A percentile compares a stretch with the other conserved stretches of the same genome.
Conservation (phyloP, 2,888 invertebrate genomes). For the Scelioninae gen. 2 region DNA sequence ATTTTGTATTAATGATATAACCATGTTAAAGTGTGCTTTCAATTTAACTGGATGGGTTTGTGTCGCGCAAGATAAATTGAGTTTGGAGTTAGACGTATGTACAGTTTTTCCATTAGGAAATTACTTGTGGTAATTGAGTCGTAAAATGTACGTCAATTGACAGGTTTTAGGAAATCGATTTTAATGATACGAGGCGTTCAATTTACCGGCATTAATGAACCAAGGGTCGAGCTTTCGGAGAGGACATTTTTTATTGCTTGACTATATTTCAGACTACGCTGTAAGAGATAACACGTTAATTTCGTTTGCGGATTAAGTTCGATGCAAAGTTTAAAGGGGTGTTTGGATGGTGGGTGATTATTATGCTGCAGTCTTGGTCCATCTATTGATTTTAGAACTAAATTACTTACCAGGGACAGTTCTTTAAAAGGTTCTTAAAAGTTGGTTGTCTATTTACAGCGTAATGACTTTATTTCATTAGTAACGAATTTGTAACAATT, state of each 20-base stretch:
- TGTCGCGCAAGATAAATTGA: conserved; percentile 1
- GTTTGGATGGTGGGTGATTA: conserved; percentile 16
- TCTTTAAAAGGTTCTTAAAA: conserved; percentile 35
- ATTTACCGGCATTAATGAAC: conserved; percentile 11
- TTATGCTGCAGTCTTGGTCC: conserved; percentile 16
- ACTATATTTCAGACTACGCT: too few species aligned
- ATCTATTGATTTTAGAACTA: conserved; percentile 30
- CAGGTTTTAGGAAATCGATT: conserved; percentile 7
- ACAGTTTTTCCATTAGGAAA: conserved; percentile 3
- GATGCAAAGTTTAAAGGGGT: conserved; percentile 7
- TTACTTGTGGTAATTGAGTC: conserved; percentile 7
- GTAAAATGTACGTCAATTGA: not conserved
- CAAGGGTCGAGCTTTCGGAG: conserved; percentile 1
- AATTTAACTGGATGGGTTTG: too few species aligned
- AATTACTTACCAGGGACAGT: conserved; percentile 6
- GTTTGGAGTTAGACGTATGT: not conserved
- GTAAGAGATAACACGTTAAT: conserved; percentile 16
- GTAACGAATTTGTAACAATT: conserved; percentile 7
- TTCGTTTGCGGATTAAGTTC: conserved; percentile 11
- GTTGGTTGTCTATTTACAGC: conserved; percentile 17
- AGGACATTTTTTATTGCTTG: not conserved
- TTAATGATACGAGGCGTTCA: conserved; percentile 3
- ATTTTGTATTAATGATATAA: too few species aligned
- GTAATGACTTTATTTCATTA: conserved; percentile 29
- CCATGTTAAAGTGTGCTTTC: too few species aligned